These are phyloP conservation scores for Falco novaeseelandiae DNA, from an alignment of 2,797 vertebrate genomes.

Conservation along the genomic window DNA sequence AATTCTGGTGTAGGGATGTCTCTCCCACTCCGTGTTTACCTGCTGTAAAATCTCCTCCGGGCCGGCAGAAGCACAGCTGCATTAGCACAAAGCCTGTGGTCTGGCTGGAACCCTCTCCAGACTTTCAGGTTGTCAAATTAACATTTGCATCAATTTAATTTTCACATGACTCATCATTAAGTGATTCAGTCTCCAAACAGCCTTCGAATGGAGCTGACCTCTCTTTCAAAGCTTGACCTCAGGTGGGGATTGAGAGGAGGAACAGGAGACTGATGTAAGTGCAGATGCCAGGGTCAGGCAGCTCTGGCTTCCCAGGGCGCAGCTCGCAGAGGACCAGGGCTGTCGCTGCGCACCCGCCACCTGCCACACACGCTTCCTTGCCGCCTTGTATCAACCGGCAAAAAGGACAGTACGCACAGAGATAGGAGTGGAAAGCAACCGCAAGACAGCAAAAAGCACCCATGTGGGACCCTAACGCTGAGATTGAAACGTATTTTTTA, in stretches of 20 bases:
- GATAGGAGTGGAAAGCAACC: not conserved
- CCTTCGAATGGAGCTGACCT: slow-evolving; percentile 59
- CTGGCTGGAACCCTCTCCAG: not conserved
- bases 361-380: not conserved
- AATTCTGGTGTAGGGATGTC: not conserved
- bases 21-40: not conserved
- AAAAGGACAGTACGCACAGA: not conserved
- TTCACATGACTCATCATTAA: slow-evolving; percentile 58
- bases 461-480: accelerated
- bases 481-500: not conserved
- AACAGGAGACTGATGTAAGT: not conserved
- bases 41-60: not conserved
- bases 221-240: slow-evolving; percentile 59
- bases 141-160: slow-evolving; percentile 60
- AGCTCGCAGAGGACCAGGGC: not conserved
- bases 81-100: not conserved
- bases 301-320: not conserved
- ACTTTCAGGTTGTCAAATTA: slow-evolving; percentile 23
- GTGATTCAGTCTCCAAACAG: slow-evolving; percentile 52
- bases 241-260: slow-evolving; percentile 44
- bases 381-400: not conserved
- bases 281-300: not conserved
- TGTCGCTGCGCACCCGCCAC: not conserved
- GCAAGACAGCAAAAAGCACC: not conserved
- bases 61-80: not conserved